Evolutionary conservation across 1,140 invertebrate species (phyloP), one percentile per base, ranked within the genome.

Genomic region (Leptopilina clavipes): DNA sequence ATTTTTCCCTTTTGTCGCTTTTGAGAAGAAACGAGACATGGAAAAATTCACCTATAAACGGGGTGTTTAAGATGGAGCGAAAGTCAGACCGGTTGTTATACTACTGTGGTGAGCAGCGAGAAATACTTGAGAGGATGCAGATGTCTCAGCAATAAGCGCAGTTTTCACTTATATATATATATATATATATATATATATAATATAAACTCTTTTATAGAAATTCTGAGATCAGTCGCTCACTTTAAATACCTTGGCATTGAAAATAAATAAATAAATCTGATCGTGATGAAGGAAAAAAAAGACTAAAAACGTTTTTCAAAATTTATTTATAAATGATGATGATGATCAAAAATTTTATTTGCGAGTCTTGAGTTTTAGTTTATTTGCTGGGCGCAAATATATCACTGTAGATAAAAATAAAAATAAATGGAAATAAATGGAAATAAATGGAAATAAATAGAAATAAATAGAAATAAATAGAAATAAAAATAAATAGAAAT

Each of bases 1-100:
- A 65, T 65, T 65, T 65, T 65, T 14, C 25, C 12, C 25, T 22
- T 31, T 25, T 22, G 8, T 40, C 11, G 59, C 12, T 25, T 65
- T 65, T 31, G 22, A 65, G 25, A 65, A n/a, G 59, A n/a, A 65
- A 65, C 59, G 14, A 59, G 56, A 31, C 56, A 25, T 19, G 59
- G 25, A 65, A 65, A 65, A 65, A 65, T 65, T 11, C 59, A 14
- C 25, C 22, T 65, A 40, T 40, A 40, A 31, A 65, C 25, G 59
- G 59, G 22, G 56, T 65, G 56, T 65, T 25, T 65, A 12, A 18
- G 59, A 65, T 65, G 59, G 59, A 65, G 59, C 59, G 59, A 65
- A 65, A 65, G 59, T 65, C 59, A n/a, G 59, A 65, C 59, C 59
- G 59, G 59, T 65, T 65, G 59, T 65, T 65, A 40, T 40, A 65